phyloP scores from a whole-genome alignment of 1,140 invertebrate genomes.

The Saccostrea echinata region DNA sequence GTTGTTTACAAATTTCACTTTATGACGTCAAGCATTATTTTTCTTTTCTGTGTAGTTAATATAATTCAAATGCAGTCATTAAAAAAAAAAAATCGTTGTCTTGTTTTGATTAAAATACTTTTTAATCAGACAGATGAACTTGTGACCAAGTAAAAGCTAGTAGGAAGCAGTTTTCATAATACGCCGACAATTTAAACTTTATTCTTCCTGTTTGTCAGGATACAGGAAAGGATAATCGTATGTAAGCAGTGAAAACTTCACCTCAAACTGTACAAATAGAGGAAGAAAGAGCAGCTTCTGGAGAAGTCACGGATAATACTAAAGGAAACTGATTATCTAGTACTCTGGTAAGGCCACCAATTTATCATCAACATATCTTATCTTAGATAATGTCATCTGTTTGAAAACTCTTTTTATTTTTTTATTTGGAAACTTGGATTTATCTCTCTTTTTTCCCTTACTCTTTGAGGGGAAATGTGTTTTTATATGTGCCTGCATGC shows the following conservation, averaged over 20 bases:
- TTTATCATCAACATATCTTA: background rate
- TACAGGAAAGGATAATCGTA: background rate
- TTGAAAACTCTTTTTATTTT: background rate
- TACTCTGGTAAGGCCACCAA: background rate
- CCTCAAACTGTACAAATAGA: background rate
- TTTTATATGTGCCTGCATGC: too few species aligned
- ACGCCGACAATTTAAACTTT: background rate
- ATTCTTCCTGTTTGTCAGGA: constrained; percentile 6
- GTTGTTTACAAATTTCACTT: too few species aligned
- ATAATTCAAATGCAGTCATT: too few species aligned
- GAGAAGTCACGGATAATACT: background rate
- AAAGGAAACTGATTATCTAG: background rate
- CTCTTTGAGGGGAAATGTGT: too few species aligned
- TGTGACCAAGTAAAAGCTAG: too few species aligned
- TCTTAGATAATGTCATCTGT: background rate
- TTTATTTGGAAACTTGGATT: background rate
- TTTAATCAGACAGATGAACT: too few species aligned
- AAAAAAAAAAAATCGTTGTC: too few species aligned
- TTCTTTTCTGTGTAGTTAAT: too few species aligned
- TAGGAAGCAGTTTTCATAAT: too few species aligned
- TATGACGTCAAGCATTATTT: too few species aligned
- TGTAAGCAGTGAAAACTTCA: background rate
- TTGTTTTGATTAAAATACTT: too few species aligned
- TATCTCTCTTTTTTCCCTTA: background rate
- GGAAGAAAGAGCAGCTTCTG: background rate